Base-by-base conservation (phyloP, 2,888 invertebrate genomes). In the Melanotus villosus region DNA sequence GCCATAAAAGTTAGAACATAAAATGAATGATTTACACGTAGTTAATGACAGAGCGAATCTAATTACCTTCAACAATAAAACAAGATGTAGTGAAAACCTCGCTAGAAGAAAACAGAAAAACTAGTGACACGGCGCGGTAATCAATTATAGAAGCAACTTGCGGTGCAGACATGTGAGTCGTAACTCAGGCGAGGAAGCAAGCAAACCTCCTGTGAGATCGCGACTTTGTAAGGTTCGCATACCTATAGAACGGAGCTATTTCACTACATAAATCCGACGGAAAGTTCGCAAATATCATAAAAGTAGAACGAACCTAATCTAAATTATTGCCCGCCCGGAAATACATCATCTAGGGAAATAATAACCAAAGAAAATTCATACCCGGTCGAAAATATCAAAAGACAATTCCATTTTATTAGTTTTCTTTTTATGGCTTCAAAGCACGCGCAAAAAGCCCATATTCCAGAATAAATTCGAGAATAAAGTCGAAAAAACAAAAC, bases 351-450 rank as follows among this genome's bases (percentile, higher is more conserved):
- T 52, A 62, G 34, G 36, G 64, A 65, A 64, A 71, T 68, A 71
- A 71, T 71, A 68, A 68, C 67, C 59, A 60, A 67, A 65, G 68
- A 68, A 70, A 68, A 66, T 69, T 66, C 72, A 70, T 72, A 68
- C 47, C 65, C 65, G 47, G 62, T 57, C 68, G 68, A 71, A 73
- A 73, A 68, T 68, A 73, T 73, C 73, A 73, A 73, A 73, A 73
- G 73, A 72, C 73, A 73, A 73, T 73, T 72, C 67, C 59, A 58
- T 74, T 75, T 74, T 75, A 75, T 75, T 72, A 74, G 75, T 70
- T 73, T 74, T 65, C 74, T 70, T 74, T 75, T 76, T 75, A 75
- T 71, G 63, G 68, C 68, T 70, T 62, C 73, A 70, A 68, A 76
- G 73, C 73, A 71, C 72, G 68, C 68, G 72, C 71, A 75, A 75